Base-by-base conservation (phyloP, 2,888 invertebrate genomes). In the Apantesis nais region DNA sequence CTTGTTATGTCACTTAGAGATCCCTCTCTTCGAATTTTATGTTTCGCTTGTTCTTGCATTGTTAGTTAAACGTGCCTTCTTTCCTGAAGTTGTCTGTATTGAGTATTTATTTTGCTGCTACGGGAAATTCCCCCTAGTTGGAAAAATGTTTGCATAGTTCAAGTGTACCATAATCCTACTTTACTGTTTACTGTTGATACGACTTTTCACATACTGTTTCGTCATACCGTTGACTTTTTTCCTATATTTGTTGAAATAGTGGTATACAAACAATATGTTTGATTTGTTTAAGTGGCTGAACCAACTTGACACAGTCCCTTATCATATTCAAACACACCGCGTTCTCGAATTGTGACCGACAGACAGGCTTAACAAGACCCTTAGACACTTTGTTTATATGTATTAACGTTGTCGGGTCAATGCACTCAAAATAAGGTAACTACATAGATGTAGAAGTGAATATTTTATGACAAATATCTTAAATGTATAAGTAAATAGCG, bases 241-340 rank as follows among this genome's bases (percentile, higher is more conserved):
- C 58, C 74, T 72, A 78, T 80, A 75, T 78, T 83, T 82, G 72
- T 77, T 80, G 66, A 72, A 70, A 78, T 79, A 79, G 72, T 75
- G 68, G 73, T 71, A 73, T 71, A 70, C 75, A 78, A 78, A 78
- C 72, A 77, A 58, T 61, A 62, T 31, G 70, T 79, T 77, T 78
- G 68, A 65, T 69, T 80, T 78, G 74, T 74, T 77, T 74, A 67
- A 75, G 65, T 70, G 73, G 73, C 72, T 74, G 64, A 74, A 55
- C 69, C 52, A 63, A 66, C 62, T 70, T 68, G 64, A 72, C 60
- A 72, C 55, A 39, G 61, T 67, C 39, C 66, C 76, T 78, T 85
- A 84, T 85, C 83, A 78, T 77, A 77, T 25, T 52, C 76, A 85
- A 85, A 85, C 80, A 84, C 64, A 52, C 69, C 70, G 73, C 74